Percentiles rank a stretch among this genome's conserved stretches.
These are phyloP conservation scores for Phenganax subtilis DNA, from an alignment of 92 coral and sea anemone genomes.

Conservation along the genomic window DNA sequence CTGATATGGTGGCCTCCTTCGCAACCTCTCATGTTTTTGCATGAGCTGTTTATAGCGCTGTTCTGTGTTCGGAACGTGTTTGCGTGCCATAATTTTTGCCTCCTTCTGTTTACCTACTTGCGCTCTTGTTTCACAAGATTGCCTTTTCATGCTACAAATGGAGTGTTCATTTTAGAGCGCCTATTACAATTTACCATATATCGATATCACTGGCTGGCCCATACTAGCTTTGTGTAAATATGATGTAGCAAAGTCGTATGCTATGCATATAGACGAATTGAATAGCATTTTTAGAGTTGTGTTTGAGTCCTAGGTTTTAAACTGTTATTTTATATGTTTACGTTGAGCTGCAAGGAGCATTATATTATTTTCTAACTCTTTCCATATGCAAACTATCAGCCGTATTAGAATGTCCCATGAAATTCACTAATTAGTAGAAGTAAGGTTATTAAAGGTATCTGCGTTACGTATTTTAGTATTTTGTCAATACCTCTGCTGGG, in stretches of 20 bases:
- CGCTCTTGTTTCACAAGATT: background rate
- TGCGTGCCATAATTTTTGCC: slow-evolving; percentile 1
- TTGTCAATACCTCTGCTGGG: slow-evolving; percentile 34
- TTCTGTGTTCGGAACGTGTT: background rate
- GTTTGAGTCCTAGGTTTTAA: background rate
- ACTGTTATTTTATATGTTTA: background rate
- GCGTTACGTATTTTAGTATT: slow-evolving; percentile 27
- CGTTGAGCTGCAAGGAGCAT: background rate
- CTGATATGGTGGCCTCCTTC: background rate
- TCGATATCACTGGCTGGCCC: too few species aligned
- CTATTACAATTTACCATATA: background rate
- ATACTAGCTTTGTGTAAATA: too few species aligned
- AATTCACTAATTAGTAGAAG: background rate
- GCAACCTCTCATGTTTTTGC: background rate
- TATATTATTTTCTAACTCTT: background rate
- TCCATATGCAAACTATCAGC: slow-evolving; percentile 1
- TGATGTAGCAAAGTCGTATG: too few species aligned
- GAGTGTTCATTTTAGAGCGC: background rate
- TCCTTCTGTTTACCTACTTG: background rate
- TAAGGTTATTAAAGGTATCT: background rate
- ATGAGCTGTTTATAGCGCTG: background rate
- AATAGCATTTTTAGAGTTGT: background rate
- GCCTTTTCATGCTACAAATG: background rate
- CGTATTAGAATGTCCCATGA: background rate
- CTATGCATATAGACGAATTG: too few species aligned